These are phyloP conservation scores for Opisthocomus hoazin DNA, from an alignment of 2,113 vertebrate species.

Conservation along the genomic window DNA sequence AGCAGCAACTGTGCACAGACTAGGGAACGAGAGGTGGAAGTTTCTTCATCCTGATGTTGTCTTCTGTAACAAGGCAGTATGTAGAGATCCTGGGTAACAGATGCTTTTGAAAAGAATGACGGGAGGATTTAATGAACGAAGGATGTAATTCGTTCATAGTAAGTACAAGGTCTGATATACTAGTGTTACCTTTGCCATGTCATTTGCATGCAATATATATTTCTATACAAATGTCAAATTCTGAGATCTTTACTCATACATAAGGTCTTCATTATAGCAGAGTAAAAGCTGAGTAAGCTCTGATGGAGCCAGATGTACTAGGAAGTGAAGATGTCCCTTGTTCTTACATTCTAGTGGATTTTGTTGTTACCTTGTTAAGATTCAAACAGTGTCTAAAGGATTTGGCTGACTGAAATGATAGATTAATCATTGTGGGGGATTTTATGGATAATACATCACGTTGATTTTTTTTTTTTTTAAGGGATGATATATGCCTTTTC, in stretches of 20 bases:
- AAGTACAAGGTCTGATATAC: neutral
- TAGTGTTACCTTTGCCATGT: neutral
- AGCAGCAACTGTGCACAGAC: neutral
- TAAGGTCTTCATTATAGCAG: conserved; percentile 18
- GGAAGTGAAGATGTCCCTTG: neutral
- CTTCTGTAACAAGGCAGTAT: neutral
- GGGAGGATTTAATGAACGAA: neutral
- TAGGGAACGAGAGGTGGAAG: neutral
- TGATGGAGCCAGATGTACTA: neutral
- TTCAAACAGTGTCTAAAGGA: neutral
- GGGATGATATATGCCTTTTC: neutral
- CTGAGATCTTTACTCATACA: neutral
- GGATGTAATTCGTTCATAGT: neutral
- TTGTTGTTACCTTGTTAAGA: conserved; percentile 34
- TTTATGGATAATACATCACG: neutral
- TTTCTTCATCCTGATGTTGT: neutral
- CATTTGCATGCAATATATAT: neutral
- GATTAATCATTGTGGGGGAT: neutral
- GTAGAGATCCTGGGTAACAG: neutral
- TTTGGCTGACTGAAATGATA: neutral
- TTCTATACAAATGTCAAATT: neutral
- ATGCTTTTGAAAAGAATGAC: neutral
- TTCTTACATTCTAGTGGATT: conserved; percentile 2
- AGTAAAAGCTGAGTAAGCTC: conserved; percentile 25
- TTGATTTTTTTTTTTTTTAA: neutral